A percentile compares a stretch with the other conserved stretches of the same genome.
These are phyloP conservation scores for Onychostruthus taczanowskii DNA, from an alignment of 2,113 vertebrate genomes.

Conservation along the genomic window DNA sequence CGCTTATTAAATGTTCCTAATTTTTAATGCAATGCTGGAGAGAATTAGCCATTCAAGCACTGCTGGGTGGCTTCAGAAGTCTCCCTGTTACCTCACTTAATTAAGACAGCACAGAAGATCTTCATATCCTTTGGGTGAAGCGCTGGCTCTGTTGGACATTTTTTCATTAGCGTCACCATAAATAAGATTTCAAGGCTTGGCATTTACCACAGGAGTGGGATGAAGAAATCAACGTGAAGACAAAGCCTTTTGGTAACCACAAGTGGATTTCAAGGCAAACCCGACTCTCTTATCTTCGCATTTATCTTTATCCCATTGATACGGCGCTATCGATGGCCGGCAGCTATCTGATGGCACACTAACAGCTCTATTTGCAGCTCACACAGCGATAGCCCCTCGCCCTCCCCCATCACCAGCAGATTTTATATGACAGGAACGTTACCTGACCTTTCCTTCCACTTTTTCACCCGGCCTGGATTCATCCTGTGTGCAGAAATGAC, in stretches of 20 bases:
- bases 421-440: background rate
- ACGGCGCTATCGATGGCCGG: slow-evolving; percentile 48
- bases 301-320: slow-evolving; percentile 64
- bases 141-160: background rate
- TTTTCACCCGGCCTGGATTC: background rate
- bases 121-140: slow-evolving; percentile 46
- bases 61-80: slow-evolving; percentile 6
- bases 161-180: slow-evolving; percentile 53
- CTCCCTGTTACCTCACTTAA: slow-evolving; percentile 15
- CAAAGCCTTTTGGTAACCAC: slow-evolving; percentile 39
- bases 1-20: background rate
- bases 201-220: slow-evolving; percentile 28
- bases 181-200: slow-evolving; percentile 60
- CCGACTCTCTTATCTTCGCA: slow-evolving; percentile 52
- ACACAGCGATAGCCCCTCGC: background rate
- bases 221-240: slow-evolving; percentile 48
- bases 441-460: background rate
- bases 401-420: background rate
- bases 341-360: slow-evolving; percentile 46
- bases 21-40: background rate
- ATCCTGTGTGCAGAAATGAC: background rate
- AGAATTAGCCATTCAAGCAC: slow-evolving; percentile 19
- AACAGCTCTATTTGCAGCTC: slow-evolving; percentile 43
- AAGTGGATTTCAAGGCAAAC: slow-evolving; percentile 55
- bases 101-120: slow-evolving; percentile 40